Evolutionary conservation across 2,888 invertebrate genomes (phyloP), one percentile per base, ranked within the genome.

Genomic region (Pandemis cinnamomeana): DNA sequence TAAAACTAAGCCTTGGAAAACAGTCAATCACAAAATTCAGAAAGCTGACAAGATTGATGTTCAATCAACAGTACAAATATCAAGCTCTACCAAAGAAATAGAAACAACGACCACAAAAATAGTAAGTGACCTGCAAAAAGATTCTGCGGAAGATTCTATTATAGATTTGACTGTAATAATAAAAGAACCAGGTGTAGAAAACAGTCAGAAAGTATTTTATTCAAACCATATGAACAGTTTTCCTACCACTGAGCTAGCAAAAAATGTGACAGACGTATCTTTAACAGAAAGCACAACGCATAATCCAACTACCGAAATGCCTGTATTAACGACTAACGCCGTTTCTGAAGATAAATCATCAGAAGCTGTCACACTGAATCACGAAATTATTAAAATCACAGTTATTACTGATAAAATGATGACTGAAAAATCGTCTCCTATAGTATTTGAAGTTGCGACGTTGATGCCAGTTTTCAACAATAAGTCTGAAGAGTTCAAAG

Each of bases 141-240:
- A 82, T 51, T 62, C 72, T 8, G 83, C 83, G 55, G 88, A 89
- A 75, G 87, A 89, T 75, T 82, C 86, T 15, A 80, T 85, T 7
- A 84, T 93, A 69, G 92, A 93, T 77, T 84, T 93, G 0, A 92
- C 89, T 2, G 90, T 93, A 44, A 84, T 90, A 67, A 85, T 93
- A 77, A 91, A 89, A 77, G 91, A 92, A 77, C 81, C 83, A 48
- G 80, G 79, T 46, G 73, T 80, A 27, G 79, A 80, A 51, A 76
- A 80, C 3, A 76, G 71, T 7, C 79, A 83, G 62, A 77, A 86
- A 55, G 80, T 76, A 67, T 77, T 76, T 63, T 77, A 79, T 62
- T 75, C 77, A 7, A 85, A 83, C 72, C 83, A 83, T 74, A 78
- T 82, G 13, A 82, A 82, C 8, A 84, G 86, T 67, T 71, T 88